Percentiles rank a stretch among this genome's conserved stretches.
phyloP scores from a whole-genome alignment of 2,888 invertebrate species.

The Protophormia terraenovae region DNA sequence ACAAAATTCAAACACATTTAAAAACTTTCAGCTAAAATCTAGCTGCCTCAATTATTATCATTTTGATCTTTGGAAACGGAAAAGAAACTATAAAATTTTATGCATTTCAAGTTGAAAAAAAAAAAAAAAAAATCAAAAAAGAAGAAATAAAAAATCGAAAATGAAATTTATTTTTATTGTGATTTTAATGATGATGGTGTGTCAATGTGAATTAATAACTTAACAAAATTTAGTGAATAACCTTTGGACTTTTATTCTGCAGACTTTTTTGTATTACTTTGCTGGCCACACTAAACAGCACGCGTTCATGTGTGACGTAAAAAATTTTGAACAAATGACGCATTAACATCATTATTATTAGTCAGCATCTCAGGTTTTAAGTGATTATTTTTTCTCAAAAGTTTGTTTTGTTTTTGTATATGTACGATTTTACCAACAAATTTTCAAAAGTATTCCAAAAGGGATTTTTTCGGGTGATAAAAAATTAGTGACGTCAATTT shows the following conservation, averaged over 20 bases:
- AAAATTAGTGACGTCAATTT: slow-evolving; percentile 42
- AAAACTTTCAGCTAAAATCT: not conserved
- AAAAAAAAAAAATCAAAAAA: not conserved
- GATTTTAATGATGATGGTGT: not conserved
- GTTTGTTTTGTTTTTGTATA: not conserved
- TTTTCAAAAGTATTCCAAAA: not conserved
- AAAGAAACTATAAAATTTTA: slow-evolving; percentile 13
- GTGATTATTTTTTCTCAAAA: not conserved
- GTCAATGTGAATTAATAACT: slow-evolving; percentile 50
- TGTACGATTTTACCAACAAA: not conserved
- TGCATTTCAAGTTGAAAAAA: not conserved
- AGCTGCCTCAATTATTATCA: not conserved
- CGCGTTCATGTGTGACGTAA: slow-evolving; percentile 42
- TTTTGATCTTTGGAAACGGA: slow-evolving; percentile 5
- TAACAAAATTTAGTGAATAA: not conserved
- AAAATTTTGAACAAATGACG: slow-evolving; percentile 22
- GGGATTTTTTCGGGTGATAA: not conserved
- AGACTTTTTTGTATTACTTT: not conserved
- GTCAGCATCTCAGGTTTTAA: slow-evolving; percentile 5
- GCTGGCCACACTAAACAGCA: not conserved
- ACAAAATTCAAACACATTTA: not conserved
- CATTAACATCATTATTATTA: slow-evolving; percentile 10
- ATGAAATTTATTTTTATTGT: slow-evolving; percentile 21
- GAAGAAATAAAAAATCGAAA: slow-evolving; percentile 15
- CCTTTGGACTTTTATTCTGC: not conserved